Conservation (phyloP, 2,888 invertebrate species). For the Noctua comes region DNA sequence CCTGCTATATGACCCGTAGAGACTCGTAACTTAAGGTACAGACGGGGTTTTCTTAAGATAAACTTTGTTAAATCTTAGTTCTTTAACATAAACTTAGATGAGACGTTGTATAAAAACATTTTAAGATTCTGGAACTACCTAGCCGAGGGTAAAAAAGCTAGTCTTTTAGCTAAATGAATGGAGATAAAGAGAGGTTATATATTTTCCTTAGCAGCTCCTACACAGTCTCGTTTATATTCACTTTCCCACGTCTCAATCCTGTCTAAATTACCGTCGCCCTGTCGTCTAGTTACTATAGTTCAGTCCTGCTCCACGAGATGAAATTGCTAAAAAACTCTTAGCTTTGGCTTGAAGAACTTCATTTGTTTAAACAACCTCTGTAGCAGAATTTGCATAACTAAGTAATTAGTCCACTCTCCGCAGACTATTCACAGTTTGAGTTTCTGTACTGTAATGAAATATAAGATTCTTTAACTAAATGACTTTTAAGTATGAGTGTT, state of each 20-base stretch:
- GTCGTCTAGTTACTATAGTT: slow-evolving; percentile 54
- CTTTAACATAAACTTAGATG: slow-evolving; percentile 38
- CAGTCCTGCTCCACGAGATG: slow-evolving; percentile 49
- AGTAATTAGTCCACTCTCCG: slow-evolving; percentile 73
- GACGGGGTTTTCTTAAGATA: slow-evolving; percentile 33
- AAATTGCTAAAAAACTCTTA: slow-evolving; percentile 57
- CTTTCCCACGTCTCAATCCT: slow-evolving; percentile 59
- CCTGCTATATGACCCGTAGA: slow-evolving; percentile 35
- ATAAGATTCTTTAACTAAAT: slow-evolving; percentile 60
- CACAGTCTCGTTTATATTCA: slow-evolving; percentile 44
- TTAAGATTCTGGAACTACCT: slow-evolving; percentile 20
- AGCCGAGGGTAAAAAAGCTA: slow-evolving; percentile 19
- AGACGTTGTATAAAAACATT: slow-evolving; percentile 36
- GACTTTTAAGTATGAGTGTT: slow-evolving; percentile 48
- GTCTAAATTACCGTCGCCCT: slow-evolving; percentile 63
- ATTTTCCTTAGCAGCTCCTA: slow-evolving; percentile 47
- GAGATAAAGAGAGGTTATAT: slow-evolving; percentile 52
- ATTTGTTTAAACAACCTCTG: slow-evolving; percentile 72
- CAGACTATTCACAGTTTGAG: slow-evolving; percentile 58
- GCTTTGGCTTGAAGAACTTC: slow-evolving; percentile 60
- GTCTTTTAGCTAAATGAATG: slow-evolving; percentile 48
- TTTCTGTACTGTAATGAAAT: slow-evolving; percentile 56
- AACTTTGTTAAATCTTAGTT: slow-evolving; percentile 40
- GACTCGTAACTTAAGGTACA: slow-evolving; percentile 35
- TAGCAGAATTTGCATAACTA: slow-evolving; percentile 73